phyloP scores from a whole-genome alignment of 2,888 invertebrate genomes.

The Sisyra nigra region DNA sequence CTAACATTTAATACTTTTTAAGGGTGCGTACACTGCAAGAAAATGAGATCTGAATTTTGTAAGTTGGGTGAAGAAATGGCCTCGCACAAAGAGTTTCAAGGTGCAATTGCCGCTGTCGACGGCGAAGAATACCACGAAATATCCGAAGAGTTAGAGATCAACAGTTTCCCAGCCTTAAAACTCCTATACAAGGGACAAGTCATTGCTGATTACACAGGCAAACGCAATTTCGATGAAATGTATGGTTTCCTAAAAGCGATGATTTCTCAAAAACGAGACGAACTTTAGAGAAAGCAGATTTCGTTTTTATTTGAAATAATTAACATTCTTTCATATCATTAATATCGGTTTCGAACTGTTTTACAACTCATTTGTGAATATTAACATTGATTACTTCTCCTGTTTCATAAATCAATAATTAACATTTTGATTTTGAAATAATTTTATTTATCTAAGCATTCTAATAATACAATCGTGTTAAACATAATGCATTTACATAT shows the following conservation, averaged over 20 bases:
- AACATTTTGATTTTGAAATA: too few species aligned
- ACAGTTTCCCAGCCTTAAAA: slow-evolving; percentile 52
- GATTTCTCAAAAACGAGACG: too few species aligned
- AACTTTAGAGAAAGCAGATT: too few species aligned
- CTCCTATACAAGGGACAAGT: slow-evolving; percentile 36
- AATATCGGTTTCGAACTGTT: too few species aligned
- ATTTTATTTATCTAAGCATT: too few species aligned
- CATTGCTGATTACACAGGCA: slow-evolving; percentile 38
- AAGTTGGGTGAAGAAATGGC: slow-evolving; percentile 32
- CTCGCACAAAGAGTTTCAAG: slow-evolving; percentile 23
- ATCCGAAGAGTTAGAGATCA: slow-evolving; percentile 40
- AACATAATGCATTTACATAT: too few species aligned
- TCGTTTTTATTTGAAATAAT: too few species aligned
- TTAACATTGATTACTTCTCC: too few species aligned
- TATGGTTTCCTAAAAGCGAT: slow-evolving; percentile 29
- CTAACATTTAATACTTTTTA: slow-evolving; percentile 13
- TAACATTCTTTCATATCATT: too few species aligned
- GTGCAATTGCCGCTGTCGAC: slow-evolving; percentile 42
- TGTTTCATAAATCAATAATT: too few species aligned
- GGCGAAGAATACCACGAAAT: slow-evolving; percentile 43
- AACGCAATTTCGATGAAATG: slow-evolving; percentile 37
- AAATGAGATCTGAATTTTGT: slow-evolving; percentile 49
- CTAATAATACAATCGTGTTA: too few species aligned
- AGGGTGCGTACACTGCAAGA: slow-evolving; percentile 62
- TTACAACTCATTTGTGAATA: too few species aligned